Evolutionary conservation across 1,140 invertebrate genomes (phyloP), one percentile per base, ranked within the genome.

Genomic region (Drosophila takahashii): DNA sequence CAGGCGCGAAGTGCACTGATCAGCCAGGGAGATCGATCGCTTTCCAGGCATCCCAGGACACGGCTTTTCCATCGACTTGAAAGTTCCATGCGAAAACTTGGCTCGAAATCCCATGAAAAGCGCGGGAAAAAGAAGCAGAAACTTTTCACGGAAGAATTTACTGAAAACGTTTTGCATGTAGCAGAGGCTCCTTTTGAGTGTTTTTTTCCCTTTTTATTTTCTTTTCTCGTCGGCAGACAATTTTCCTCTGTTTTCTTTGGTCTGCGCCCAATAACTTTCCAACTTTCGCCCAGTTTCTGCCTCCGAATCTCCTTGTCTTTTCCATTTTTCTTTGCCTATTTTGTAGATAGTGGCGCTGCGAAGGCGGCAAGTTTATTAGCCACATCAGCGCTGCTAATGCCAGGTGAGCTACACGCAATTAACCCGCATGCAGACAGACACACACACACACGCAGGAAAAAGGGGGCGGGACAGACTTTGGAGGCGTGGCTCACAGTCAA

Each of bases 331-430:
- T 15, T 10, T 11, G 16, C 29, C 10, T 34, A 59, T 52, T 52
- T 52, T 52, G 27, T 7, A 41, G 36, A 11, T 13, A 22, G 27
- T 57, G 29, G 9, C 18, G 22, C 27, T 50, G 47, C n/a, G 26
- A 2, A 32, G 47, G n/a, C 47, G 52, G 64, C 36, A 69, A 66
- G 67, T 71, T 76, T 76, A 76, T 76, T 71, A 71, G 67, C 54
- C 53, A 54, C 67, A 76, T 76, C 73, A 76, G 58, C 54, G 73
- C 26, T 64, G 73, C 66, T 76, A 76, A 76, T 76, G 52, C 67
- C 58, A 71, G 73, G 73, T 71, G 66, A 76, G 73, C 73, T 71
- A 71, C 67, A 71, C 53, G 59, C 67, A 76, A 76, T 76, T 76
- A 76, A 76, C 73, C 73, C 47, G 36, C 18, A 39, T 48, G 51